Evolutionary conservation across 2,888 invertebrate species (phyloP).

Genomic region (Leptopilina drosophilae): DNA sequence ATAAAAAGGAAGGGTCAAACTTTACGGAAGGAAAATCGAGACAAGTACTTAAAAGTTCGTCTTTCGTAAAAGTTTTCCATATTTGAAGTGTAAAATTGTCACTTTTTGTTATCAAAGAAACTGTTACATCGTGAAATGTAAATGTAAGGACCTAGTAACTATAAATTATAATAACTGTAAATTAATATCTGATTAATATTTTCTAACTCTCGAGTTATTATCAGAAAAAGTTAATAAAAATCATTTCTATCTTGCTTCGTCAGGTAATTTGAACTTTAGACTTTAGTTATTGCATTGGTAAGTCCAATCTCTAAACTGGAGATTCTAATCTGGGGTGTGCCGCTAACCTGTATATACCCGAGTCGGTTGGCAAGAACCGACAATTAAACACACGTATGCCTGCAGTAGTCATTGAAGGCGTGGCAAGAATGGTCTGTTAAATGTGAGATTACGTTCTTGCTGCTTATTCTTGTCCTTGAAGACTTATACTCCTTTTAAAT

Average conservation of each 20-base stretch:
- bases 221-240: not conserved
- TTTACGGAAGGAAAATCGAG: conserved; percentile 20
- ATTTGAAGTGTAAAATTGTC: conserved; percentile 20
- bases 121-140: too few species aligned
- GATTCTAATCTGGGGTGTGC: conserved; percentile 43
- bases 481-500: not conserved
- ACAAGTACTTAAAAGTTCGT: conserved; percentile 35
- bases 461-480: conserved; percentile 30
- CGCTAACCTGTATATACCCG: conserved; percentile 36
- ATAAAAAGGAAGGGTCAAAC: conserved; percentile 28
- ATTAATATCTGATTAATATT: conserved; percentile 3
- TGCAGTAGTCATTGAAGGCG: conserved; percentile 54
- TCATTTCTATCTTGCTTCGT: conserved; percentile 4
- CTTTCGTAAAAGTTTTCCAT: not conserved
- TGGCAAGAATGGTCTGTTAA: conserved; percentile 52
- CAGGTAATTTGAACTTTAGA: conserved; percentile 11
- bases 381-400: conserved; percentile 57
- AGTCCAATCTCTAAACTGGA: conserved; percentile 39
- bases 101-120: not conserved
- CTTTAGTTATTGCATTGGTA: conserved; percentile 39
- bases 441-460: conserved; percentile 53
- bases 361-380: conserved; percentile 52
- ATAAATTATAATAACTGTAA: not conserved
- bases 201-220: not conserved
- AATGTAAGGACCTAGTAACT: too few species aligned